Base-by-base conservation (phyloP, 92 coral and sea anemone genomes). In the Palythoa grandis region DNA sequence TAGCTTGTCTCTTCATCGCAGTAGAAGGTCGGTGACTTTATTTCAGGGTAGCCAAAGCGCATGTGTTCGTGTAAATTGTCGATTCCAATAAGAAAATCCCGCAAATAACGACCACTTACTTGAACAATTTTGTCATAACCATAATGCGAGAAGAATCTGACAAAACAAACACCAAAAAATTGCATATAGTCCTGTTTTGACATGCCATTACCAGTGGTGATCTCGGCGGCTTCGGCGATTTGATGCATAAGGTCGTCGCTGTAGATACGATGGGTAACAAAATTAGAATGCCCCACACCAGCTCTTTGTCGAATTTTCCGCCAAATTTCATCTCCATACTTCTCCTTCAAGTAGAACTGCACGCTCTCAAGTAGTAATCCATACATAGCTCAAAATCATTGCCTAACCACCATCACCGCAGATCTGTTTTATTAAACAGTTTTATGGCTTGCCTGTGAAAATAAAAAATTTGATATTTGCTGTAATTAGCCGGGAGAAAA, bases 61-160 rank as follows among this genome's bases (percentile, higher is more conserved):
- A 94, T 94, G 73, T 94, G 91, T 86, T 94, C 98, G 89, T 94
- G 98, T 14, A 94, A 72, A 73, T 87, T 94, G 82, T 94, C 98
- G 52, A 94, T 94, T 3, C 98, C 98, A 23, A 88, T 92, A 52
- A 94, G 82, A 72, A 92, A 94, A 72, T 94, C 98, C 54, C 98
- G 88, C 7, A 94, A 73, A 74, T 94, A 85, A 14, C 98, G 92
- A 16, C 98, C 98, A 40, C 98, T 94, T 53, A 94, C 94, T 2
- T 93, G 93, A 48, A 92, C 93, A 79, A 94, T 91, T 40, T 92
- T 95, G 61, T 94, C 98, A 87, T 94, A 94, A 3, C 98, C 98
- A 72, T 92, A 92, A 86, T 92, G 93, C 40, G 88, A 89, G 63
- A 94, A 92, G 75, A 94, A 94, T 84, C 90, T 88, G 53, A 94